phyloP scores from a whole-genome alignment of 2,888 invertebrate species.

The Blomia tropicalis region DNA sequence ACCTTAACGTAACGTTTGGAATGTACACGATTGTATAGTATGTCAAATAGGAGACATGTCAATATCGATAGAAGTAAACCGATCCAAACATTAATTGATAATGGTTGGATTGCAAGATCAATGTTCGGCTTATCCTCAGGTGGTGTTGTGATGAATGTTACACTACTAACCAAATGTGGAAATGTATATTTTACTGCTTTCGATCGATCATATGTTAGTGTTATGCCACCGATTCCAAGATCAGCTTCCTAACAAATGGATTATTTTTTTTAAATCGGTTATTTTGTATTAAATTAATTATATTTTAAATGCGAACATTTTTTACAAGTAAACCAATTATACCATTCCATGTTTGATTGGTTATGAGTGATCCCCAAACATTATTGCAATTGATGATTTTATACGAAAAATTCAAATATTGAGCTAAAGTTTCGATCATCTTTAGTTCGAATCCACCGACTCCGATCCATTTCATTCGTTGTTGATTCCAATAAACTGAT shows the following conservation, averaged over 20 bases:
- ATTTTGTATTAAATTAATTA: not conserved
- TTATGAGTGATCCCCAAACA: not conserved
- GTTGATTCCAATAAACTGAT: not conserved
- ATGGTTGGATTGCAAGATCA: not conserved
- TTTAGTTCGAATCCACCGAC: not conserved
- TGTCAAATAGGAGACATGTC: not conserved
- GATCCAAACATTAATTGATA: not conserved
- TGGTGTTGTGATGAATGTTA: constrained; percentile 12
- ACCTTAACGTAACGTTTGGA: not conserved
- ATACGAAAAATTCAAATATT: constrained; percentile 12
- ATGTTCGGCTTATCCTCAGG: not conserved
- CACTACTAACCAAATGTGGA: constrained; percentile 2
- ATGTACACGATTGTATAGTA: not conserved
- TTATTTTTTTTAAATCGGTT: not conserved
- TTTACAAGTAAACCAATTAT: not conserved
- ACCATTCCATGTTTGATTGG: constrained; percentile 13
- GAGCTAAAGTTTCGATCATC: not conserved
- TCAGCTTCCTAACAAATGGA: not conserved
- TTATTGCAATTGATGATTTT: constrained; percentile 4
- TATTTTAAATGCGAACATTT: not conserved
- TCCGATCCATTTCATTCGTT: not conserved
- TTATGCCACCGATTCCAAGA: constrained; percentile 16
- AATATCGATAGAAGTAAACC: not conserved
- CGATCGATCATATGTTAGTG: constrained; percentile 11
- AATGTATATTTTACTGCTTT: not conserved